Base-by-base conservation (phyloP, 2,888 invertebrate species). In the Nematopogon swammerdamellus region DNA sequence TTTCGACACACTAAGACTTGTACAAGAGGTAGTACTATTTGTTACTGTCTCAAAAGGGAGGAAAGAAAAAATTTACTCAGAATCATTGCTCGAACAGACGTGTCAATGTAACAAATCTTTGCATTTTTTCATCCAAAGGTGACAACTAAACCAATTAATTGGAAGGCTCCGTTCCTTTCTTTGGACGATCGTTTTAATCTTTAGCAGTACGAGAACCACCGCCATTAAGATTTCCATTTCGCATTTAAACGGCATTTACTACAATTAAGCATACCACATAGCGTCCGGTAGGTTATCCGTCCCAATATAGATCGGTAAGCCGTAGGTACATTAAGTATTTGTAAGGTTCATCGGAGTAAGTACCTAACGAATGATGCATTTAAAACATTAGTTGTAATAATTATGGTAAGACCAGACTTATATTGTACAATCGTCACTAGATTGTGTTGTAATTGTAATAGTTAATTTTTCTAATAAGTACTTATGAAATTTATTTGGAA, bases 401-500 rank as follows among this genome's bases (percentile, higher is more conserved):
- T 25, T 10, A n/a, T n/a, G n/a, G 25, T 25, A 25, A 25, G 25
- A 6, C 8, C 25, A 8, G 25, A 25, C 25, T 25, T 25, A 25
- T n/a, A n/a, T 6, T 8, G 25, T 4, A 25, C 36, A 14, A 36
- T 36, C 36, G 36, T 14, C 14, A 3, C n/a, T 36, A 36, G 36
- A 36, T 36, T 36, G 36, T 36, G 3, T 14, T 36, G 36, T 36
- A 36, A 36, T 36, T 36, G 8, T 36, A 36, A 36, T 36, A 36
- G 36, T 36, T 14, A 36, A 36, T 36, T 36, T 36, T 8, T 36
- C 3, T 36, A 36, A 36, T 14, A 36, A 14, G 36, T 36, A 36
- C 36, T 14, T 14, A 3, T 36, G 61, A 61, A 59, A 57, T 56
- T 53, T 59, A 49, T 51, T 77, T 73, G 77, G 76, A 79, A 79